Evolutionary conservation across 2,797 vertebrate species (phyloP).

Genomic region (Sphenopsis melanotis): DNA sequence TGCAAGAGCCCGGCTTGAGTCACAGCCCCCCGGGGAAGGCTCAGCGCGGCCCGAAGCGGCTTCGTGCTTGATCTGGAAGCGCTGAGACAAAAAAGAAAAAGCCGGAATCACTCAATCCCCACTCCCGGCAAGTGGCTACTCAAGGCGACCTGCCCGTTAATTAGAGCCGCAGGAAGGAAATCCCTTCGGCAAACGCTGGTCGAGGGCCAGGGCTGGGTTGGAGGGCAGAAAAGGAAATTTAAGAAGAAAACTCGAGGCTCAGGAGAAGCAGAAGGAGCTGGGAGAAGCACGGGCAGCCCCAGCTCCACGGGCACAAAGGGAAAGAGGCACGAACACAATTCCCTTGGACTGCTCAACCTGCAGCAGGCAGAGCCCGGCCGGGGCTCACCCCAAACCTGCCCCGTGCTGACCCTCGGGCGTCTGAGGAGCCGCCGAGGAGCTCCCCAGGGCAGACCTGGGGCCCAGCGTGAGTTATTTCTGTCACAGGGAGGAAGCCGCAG

Average conservation of each 20-base stretch:
- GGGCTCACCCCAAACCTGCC: not conserved
- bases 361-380: fast-evolving
- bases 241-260: not conserved
- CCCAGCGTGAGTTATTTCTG: not conserved
- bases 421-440: not conserved
- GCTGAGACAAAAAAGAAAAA: not conserved
- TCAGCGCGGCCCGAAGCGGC: not conserved
- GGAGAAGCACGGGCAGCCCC: not conserved
- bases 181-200: not conserved
- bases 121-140: not conserved
- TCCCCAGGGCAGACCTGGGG: not conserved
- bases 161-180: not conserved
- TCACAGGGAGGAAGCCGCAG: not conserved
- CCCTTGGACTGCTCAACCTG: fast-evolving
- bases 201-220: not conserved
- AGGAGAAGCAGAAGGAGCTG: not conserved
- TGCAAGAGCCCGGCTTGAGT: not conserved
- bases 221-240: not conserved
- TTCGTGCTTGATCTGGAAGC: not conserved
- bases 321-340: not conserved
- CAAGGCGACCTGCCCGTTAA: not conserved
- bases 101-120: not conserved
- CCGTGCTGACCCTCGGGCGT: not conserved
- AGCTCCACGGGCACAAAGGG: not conserved
- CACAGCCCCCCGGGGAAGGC: not conserved